A percentile compares a stretch with the other conserved stretches of the same genome.
These are phyloP conservation scores for Ophioninae sp. DNA, from an alignment of 2,888 invertebrate species.

Conservation along the genomic window DNA sequence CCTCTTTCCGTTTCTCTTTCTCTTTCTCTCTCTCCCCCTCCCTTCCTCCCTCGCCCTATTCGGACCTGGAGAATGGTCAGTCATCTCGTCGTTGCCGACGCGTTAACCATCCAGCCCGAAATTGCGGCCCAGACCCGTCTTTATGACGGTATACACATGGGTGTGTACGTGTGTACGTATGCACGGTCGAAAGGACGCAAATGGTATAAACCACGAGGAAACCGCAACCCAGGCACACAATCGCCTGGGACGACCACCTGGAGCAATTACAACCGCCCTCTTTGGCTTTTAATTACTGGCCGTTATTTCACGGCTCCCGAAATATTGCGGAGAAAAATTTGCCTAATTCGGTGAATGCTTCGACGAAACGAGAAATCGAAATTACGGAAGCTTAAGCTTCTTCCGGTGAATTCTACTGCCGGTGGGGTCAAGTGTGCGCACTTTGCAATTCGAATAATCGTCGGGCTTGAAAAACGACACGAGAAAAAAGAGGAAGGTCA, in stretches of 20 bases:
- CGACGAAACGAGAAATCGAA: too few relatives aligned
- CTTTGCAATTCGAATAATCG: too few relatives aligned
- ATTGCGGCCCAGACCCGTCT: constrained; percentile 41
- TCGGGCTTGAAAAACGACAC: too few relatives aligned
- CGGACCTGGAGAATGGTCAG: constrained; percentile 39
- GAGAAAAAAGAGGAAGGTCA: too few relatives aligned
- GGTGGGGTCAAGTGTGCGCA: too few relatives aligned
- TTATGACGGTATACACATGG: neutral
- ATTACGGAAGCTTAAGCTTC: too few relatives aligned
- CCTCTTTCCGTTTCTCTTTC: neutral
- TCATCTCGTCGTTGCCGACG: constrained; percentile 51
- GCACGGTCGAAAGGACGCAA: constrained; percentile 28
- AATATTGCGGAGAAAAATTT: neutral
- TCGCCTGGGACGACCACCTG: constrained; percentile 49
- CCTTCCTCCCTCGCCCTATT: neutral
- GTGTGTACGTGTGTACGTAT: neutral
- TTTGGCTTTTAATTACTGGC: constrained; percentile 61
- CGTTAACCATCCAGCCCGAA: constrained; percentile 54
- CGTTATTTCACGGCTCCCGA: constrained; percentile 20
- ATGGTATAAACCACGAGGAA: constrained; percentile 32
- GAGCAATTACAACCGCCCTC: constrained; percentile 44
- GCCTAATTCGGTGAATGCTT: neutral
- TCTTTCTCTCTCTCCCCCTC: too few relatives aligned
- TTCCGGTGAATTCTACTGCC: too few relatives aligned
- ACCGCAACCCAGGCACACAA: constrained; percentile 45